phyloP scores from a whole-genome alignment of 53 echinoderm and acorn worm genomes.

The Astropecten irregularis region DNA sequence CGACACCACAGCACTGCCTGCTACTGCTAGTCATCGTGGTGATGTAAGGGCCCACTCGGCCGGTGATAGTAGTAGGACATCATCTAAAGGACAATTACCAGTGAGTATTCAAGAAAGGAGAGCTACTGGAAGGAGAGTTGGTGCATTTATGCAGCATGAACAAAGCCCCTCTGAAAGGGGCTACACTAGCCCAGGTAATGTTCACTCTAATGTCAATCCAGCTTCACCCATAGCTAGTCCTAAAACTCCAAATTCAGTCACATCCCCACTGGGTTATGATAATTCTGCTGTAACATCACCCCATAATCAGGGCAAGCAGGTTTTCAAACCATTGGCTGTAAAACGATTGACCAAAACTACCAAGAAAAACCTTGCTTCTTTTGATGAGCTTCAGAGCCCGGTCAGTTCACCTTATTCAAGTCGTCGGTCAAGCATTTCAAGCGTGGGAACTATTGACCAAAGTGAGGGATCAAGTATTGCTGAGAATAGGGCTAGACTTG shows the following conservation, averaged over 20 bases:
- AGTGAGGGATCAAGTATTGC: constrained; percentile 68
- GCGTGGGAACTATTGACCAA: constrained; percentile 78
- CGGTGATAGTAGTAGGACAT: too few relatives aligned
- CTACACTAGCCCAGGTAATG: constrained; percentile 40
- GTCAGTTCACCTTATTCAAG: constrained; percentile 90
- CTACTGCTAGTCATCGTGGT: constrained; percentile 14
- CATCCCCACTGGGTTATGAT: too few relatives aligned
- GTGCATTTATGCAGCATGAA: constrained; percentile 47
- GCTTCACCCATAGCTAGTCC: constrained; percentile 37
- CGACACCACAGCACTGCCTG: constrained; percentile 8
- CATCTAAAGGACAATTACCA: constrained; percentile 28
- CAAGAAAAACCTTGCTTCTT: constrained; percentile 87
- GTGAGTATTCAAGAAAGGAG: constrained; percentile 26
- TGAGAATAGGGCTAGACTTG: constrained; percentile 53
- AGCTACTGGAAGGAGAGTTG: constrained; percentile 13
- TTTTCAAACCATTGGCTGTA: constrained; percentile 87
- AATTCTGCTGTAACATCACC: constrained; percentile 38
- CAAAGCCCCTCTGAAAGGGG: constrained; percentile 22
- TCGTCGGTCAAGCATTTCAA: constrained; percentile 95
- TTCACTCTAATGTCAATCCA: constrained; percentile 31
- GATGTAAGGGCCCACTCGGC: too few relatives aligned
- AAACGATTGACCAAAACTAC: constrained; percentile 85
- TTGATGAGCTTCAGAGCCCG: constrained; percentile 89
- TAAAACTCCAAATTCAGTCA: constrained; percentile 38
- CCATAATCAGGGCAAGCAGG: constrained; percentile 39